Evolutionary conservation across 2,797 vertebrate genomes (phyloP).

Genomic region (Chelmon rostratus): DNA sequence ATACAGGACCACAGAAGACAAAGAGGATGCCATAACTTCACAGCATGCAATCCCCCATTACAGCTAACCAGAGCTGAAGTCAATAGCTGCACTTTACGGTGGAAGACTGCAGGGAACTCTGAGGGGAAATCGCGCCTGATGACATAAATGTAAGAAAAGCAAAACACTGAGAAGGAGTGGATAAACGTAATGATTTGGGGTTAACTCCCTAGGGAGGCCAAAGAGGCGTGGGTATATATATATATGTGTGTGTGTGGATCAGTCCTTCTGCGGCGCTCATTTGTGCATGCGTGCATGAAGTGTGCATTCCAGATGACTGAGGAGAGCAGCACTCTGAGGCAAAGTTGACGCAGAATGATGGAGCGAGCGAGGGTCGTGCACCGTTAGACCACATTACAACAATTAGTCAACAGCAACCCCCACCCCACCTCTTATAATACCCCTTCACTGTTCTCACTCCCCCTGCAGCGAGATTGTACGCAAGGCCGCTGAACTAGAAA

Average conservation of each 20-base stretch:
- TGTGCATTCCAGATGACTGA: constrained; percentile 65
- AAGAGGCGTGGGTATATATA: constrained; percentile 9
- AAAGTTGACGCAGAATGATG: constrained; percentile 44
- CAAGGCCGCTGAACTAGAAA: constrained; percentile 69
- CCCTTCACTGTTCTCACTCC: constrained; percentile 21
- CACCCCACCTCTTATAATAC: constrained; percentile 6
- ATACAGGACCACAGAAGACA: constrained; percentile 7
- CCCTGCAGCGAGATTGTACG: constrained; percentile 38
- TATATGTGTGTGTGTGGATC: constrained; percentile 13
- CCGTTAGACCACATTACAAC: constrained; percentile 63
- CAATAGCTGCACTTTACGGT: constrained; percentile 35
- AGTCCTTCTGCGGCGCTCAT: constrained; percentile 29
- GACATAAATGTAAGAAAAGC: constrained; percentile 68
- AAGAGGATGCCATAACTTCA: constrained; percentile 40
- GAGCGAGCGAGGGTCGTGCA: constrained; percentile 45
- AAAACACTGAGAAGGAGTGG: constrained; percentile 57
- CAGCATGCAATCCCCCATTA: constrained; percentile 41
- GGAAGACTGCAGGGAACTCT: constrained; percentile 21
- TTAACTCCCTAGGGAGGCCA: constrained; percentile 36
- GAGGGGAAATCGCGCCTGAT: constrained; percentile 52
- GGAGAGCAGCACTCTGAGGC: constrained; percentile 57
- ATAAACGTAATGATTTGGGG: constrained; percentile 58
- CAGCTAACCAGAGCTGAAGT: constrained; percentile 39
- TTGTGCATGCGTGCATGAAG: constrained; percentile 59
- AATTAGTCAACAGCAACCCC: constrained; percentile 72